Evolutionary conservation across 1,140 invertebrate species (phyloP).

Genomic region (Lepidurus apus): DNA sequence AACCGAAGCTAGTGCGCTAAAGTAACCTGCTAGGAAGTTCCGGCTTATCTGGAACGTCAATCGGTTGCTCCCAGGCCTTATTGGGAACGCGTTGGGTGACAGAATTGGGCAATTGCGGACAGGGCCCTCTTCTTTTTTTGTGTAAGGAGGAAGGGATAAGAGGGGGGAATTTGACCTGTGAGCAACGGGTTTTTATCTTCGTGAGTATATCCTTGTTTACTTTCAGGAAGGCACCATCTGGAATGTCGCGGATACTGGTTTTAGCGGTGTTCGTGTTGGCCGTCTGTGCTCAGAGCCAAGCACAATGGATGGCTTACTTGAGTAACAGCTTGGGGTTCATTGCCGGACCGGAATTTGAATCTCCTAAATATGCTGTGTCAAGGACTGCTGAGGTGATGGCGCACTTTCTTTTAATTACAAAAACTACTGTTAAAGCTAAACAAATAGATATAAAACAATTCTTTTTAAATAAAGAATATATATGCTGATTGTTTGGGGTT

Average conservation of each 20-base stretch:
- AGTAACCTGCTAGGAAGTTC: background rate
- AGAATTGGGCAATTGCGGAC: too few relatives aligned
- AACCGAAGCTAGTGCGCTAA: background rate
- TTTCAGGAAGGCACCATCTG: background rate
- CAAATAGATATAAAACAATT: too few relatives aligned
- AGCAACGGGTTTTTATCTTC: too few relatives aligned
- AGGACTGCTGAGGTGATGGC: background rate
- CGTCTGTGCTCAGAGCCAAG: background rate
- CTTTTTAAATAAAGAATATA: too few relatives aligned
- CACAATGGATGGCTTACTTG: background rate
- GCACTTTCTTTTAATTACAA: background rate
- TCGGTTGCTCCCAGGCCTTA: background rate
- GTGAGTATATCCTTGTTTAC: background rate
- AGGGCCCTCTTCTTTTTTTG: too few relatives aligned
- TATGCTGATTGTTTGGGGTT: too few relatives aligned
- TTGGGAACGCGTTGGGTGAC: too few relatives aligned
- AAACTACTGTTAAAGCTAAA: too few relatives aligned
- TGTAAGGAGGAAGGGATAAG: too few relatives aligned
- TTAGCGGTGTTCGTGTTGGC: background rate
- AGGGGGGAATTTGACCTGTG: too few relatives aligned
- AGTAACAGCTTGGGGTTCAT: slow-evolving; percentile 9
- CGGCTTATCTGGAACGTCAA: background rate
- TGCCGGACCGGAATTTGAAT: slow-evolving; percentile 9
- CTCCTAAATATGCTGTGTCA: background rate
- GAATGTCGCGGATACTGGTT: background rate